Evolutionary conservation across 2,888 invertebrate species (phyloP), one percentile per base, ranked within the genome.

Genomic region (Cosmia trapezina): DNA sequence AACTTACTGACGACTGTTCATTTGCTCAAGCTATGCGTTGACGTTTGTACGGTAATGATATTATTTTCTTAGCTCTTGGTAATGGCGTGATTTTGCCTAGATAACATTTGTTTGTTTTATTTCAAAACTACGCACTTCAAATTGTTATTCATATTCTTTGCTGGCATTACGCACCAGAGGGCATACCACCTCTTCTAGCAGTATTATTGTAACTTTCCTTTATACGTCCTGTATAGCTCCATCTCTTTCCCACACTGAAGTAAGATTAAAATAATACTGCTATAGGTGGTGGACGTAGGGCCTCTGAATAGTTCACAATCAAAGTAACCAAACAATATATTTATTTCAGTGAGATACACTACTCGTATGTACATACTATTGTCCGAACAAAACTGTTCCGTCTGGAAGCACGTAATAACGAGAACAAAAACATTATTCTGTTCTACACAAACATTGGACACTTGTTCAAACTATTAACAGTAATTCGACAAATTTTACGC

Each of bases 401-500:
- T 66, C n/a, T 62, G 78, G 53, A 0, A 61, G 74, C 69, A 14
- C 66, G 59, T 19, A 17, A 4, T 67, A 60, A 79, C 70, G 53
- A 70, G 28, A 54, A 17, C 64, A 19, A 53, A 61, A 53, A 64
- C 61, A 63, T 49, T 17, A 70, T n/a, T 62, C 12, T 14, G 79
- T 41, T 17, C 67, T 66, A 51, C 54, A 67, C 75, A 67, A 67
- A 67, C 70, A 70, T 43, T 51, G 8, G 17, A 53, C 79, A 79
- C 49, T 56, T 78, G 66, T 67, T 51, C 70, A 70, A 63, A 79
- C 75, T 70, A 75, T 66, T 70, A 17, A 14, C 65, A 43, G 12
- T 59, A 67, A 75, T 66, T 41, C 53, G n/a, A 61, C 19, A 19
- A 68, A 69, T 67, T 73, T 67, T 14, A 28, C 6, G n/a, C 33